phyloP scores from a whole-genome alignment of 2,797 vertebrate species.

The Anisognathus igniventris region DNA sequence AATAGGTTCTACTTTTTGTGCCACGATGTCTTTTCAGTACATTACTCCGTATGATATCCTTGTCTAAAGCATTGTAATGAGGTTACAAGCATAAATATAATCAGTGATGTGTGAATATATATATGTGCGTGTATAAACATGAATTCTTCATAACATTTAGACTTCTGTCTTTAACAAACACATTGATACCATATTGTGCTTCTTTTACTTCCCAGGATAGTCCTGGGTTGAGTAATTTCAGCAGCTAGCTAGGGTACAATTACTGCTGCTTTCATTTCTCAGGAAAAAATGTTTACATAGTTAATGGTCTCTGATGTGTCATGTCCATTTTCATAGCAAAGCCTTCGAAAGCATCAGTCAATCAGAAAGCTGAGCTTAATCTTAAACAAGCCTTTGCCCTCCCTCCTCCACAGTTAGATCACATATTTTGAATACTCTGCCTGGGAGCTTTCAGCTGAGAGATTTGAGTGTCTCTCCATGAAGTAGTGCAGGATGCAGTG shows the following conservation, averaged over 20 bases:
- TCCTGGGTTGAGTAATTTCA: not conserved
- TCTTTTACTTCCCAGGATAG: not conserved
- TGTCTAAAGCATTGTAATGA: not conserved
- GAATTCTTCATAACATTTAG: not conserved
- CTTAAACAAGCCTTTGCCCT: not conserved
- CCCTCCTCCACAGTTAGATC: not conserved
- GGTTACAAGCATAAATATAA: not conserved
- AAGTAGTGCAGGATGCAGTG: not conserved
- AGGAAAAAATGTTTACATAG: not conserved
- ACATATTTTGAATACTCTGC: not conserved
- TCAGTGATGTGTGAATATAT: not conserved
- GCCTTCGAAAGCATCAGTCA: not conserved
- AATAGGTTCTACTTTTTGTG: not conserved
- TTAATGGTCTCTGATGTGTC: not conserved
- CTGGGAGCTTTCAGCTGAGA: not conserved
- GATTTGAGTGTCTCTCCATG: not conserved
- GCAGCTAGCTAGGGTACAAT: not conserved
- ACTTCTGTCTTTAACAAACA: not conserved
- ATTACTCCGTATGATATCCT: not conserved
- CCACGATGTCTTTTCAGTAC: not conserved
- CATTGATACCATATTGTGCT: not conserved
- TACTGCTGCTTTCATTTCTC: not conserved
- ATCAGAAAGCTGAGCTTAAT: not conserved
- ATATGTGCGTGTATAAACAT: not conserved
- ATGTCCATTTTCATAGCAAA: not conserved